Evolutionary conservation across 2,888 invertebrate species (phyloP).

Genomic region (Agonopterix heracliana): DNA sequence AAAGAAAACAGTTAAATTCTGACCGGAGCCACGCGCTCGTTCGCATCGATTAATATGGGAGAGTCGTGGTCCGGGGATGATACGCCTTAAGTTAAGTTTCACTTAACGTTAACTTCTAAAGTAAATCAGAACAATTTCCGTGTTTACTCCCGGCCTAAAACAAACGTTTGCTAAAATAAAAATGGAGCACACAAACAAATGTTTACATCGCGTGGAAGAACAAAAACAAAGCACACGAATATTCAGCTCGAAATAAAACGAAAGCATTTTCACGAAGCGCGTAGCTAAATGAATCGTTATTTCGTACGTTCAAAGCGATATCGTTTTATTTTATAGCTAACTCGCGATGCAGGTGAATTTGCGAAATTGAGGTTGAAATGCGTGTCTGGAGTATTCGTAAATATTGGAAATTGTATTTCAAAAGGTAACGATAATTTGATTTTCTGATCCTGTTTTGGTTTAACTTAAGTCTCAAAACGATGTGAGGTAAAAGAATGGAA

Average conservation of each 20-base stretch:
- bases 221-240: conserved; percentile 5
- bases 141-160: not conserved
- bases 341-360: not conserved
- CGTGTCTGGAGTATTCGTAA: too few species aligned
- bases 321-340: not conserved
- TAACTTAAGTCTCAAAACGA: not conserved
- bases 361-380: not conserved
- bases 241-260: conserved; percentile 2
- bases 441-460: not conserved
- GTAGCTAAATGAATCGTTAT: not conserved
- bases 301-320: not conserved
- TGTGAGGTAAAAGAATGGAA: too few species aligned
- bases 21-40: too few species aligned
- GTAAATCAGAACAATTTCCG: not conserved
- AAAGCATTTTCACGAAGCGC: not conserved
- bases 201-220: conserved; percentile 3
- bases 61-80: too few species aligned
- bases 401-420: not conserved
- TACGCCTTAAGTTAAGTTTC: too few species aligned
- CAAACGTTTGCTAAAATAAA: not conserved
- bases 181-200: not conserved
- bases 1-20: too few species aligned
- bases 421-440: not conserved
- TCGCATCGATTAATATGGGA: too few species aligned
- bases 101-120: not conserved